Evolutionary conservation across 2,888 invertebrate species (phyloP).

Genomic region (Eustalomyia histrio): DNA sequence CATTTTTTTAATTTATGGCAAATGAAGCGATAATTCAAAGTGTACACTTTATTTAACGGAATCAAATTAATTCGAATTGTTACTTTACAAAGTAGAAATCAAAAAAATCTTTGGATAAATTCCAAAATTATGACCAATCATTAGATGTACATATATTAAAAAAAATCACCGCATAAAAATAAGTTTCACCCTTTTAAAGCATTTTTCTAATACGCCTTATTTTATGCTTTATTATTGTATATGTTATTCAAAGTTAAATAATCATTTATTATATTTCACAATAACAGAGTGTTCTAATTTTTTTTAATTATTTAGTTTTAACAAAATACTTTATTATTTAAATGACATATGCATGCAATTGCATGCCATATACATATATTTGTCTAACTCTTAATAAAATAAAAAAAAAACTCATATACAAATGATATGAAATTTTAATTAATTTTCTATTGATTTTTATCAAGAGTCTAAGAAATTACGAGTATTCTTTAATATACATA

Average conservation of each 20-base stretch:
- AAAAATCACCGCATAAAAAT: too few relatives aligned
- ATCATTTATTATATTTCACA: slow-evolving; percentile 57
- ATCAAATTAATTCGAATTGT: too few relatives aligned
- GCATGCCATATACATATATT: slow-evolving; percentile 44
- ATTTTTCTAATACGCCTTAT: slow-evolving; percentile 49
- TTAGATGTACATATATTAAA: too few relatives aligned
- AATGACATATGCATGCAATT: slow-evolving; percentile 63
- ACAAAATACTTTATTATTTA: slow-evolving; percentile 63
- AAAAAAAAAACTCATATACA: slow-evolving; percentile 25
- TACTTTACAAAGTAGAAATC: too few relatives aligned
- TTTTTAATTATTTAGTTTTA: slow-evolving; percentile 53
- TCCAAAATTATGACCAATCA: too few relatives aligned
- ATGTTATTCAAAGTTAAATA: slow-evolving; percentile 54
- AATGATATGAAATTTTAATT: slow-evolving; percentile 53
- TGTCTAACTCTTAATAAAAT: slow-evolving; percentile 14
- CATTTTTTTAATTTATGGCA: too few relatives aligned
- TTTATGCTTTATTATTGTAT: slow-evolving; percentile 36
- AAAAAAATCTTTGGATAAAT: too few relatives aligned
- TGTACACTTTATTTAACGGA: too few relatives aligned
- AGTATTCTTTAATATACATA: background rate
- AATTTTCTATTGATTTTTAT: slow-evolving; percentile 53
- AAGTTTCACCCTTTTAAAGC: background rate
- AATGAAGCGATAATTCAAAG: too few relatives aligned
- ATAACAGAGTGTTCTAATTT: slow-evolving; percentile 38
- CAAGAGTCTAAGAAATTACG: background rate